These are phyloP conservation scores for Phyllostomus hastatus DNA, from an alignment of 2,113 vertebrate species.

Conservation along the genomic window DNA sequence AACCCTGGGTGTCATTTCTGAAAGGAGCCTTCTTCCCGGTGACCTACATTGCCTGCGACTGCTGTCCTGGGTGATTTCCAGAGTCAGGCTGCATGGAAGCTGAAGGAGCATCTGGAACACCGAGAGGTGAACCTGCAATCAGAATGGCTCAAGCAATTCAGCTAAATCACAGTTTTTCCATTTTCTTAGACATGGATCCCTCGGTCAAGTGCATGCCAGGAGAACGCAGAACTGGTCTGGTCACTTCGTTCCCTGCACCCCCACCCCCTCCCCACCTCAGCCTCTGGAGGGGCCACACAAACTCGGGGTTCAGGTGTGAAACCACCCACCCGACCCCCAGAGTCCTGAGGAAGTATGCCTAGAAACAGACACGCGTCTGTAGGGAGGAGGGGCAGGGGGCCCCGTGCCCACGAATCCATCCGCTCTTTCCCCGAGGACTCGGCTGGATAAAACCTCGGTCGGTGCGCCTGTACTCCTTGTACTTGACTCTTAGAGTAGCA, in stretches of 20 bases:
- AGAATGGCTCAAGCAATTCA: background rate
- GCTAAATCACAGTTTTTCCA: background rate
- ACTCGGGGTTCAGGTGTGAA: background rate
- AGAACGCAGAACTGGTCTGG: background rate
- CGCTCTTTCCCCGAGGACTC: background rate
- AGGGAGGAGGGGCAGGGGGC: background rate
- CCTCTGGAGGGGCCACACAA: background rate
- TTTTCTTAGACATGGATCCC: background rate
- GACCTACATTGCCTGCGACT: background rate
- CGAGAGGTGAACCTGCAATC: background rate
- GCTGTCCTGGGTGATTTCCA: background rate
- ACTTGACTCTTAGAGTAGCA: background rate
- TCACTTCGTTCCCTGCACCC: background rate
- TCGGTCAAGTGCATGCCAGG: background rate
- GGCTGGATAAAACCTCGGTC: background rate
- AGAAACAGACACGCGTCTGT: background rate
- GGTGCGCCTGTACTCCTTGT: background rate
- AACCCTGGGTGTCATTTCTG: background rate
- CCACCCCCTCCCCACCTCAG: background rate
- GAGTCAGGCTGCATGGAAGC: background rate
- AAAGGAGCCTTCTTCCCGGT: background rate
- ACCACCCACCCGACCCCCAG: background rate
- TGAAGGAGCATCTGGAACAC: background rate
- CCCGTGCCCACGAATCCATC: background rate
- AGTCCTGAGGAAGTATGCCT: background rate